phyloP scores from a whole-genome alignment of 2,888 invertebrate species.

The Rhagonycha lutea region DNA sequence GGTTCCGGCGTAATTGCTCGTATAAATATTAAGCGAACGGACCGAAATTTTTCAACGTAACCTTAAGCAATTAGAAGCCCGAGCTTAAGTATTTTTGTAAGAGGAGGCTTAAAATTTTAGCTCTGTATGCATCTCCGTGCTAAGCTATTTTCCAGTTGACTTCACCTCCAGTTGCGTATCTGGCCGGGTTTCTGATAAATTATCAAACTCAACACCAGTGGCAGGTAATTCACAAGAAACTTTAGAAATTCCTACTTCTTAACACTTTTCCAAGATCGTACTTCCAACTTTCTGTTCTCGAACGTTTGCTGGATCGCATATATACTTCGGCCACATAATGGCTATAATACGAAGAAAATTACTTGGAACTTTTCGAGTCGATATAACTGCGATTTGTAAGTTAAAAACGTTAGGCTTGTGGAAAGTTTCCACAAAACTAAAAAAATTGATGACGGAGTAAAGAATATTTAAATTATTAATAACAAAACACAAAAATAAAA shows the following conservation, averaged over 20 bases:
- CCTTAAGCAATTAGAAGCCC: neutral
- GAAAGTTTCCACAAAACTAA: neutral
- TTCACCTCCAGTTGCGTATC: slow-evolving; percentile 46
- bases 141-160: slow-evolving; percentile 51
- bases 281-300: slow-evolving; percentile 30
- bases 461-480: neutral
- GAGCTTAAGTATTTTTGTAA: neutral
- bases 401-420: slow-evolving; percentile 11
- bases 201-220: slow-evolving; percentile 65
- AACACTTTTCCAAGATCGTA: slow-evolving; percentile 45
- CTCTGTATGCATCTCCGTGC: slow-evolving; percentile 45
- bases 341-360: slow-evolving; percentile 52
- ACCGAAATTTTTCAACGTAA: neutral
- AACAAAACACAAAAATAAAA: neutral
- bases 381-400: slow-evolving; percentile 44
- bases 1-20: neutral
- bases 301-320: slow-evolving; percentile 49
- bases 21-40: neutral
- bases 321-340: slow-evolving; percentile 46
- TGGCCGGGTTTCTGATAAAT: slow-evolving; percentile 61
- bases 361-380: slow-evolving; percentile 49
- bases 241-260: slow-evolving; percentile 53
- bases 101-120: slow-evolving; percentile 5
- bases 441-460: neutral
- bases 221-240: slow-evolving; percentile 61